Evolutionary conservation across 2,888 invertebrate genomes (phyloP), one percentile per base, ranked within the genome.

Genomic region (Cephus spinipes): DNA sequence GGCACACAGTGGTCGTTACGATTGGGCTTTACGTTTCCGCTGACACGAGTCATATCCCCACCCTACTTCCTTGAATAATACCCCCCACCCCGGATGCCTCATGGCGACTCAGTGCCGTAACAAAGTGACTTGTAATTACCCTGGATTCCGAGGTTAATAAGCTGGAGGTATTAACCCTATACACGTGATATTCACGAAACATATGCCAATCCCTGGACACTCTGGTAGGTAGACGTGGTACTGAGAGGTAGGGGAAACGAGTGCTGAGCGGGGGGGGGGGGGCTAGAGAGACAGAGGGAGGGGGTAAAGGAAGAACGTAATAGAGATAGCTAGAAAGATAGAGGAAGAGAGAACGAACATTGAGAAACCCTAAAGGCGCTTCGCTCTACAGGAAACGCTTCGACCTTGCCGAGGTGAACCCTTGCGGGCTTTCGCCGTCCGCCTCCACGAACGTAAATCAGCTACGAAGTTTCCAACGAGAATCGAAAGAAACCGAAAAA

Each of bases 371-470:
- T 79, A 78, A 82, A 85, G 83, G 82, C 77, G 81, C 77, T 80
- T 74, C 76, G 74, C 34, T 80, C 80, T 80, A 77, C 82, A 83
- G 85, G 83, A 88, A 87, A 86, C 82, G 81, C 76, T 80, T 73
- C 82, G 87, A 88, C 87, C 88, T 88, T 88, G 86, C 73, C 75
- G 82, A 86, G 87, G 86, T 84, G 82, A 87, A 85, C 86, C 82
- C 85, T 86, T 83, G 81, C 80, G 79, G 82, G 85, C 82, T 86
- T 86, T 84, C 73, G 74, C 77, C 77, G 73, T 55, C 71, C 71
- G 77, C 76, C 74, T 73, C 75, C 78, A 71, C 69, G 71, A 77
- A 77, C 80, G 77, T 69, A 80, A 80, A 79, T 77, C 75, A 78
- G 76, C 68, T 77, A 73, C 74, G 74, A 31, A 79, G 15, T 55